Evolutionary conservation across 2,888 invertebrate species (phyloP).

Genomic region (Ormyrus pomaceus): DNA sequence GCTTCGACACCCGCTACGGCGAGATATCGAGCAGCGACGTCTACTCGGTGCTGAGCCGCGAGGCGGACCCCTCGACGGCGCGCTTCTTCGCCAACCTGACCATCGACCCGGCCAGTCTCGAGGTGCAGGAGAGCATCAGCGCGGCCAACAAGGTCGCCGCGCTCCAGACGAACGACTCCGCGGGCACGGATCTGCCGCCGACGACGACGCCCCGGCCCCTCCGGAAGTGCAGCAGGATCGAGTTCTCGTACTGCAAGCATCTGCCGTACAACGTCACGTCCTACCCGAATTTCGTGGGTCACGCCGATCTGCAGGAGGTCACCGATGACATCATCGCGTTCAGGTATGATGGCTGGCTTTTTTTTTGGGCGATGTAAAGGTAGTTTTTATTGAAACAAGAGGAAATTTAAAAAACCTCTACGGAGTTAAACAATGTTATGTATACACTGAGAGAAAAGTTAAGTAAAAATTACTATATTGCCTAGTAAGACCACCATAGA

Average conservation of each 20-base stretch:
- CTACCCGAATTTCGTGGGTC: constrained; percentile 88
- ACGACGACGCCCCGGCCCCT: constrained; percentile 80
- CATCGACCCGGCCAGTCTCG: constrained; percentile 81
- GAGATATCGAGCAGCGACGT: constrained; percentile 83
- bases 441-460: too few species aligned
- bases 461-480: too few species aligned
- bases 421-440: too few species aligned
- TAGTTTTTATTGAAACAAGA: too few species aligned
- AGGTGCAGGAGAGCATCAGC: constrained; percentile 79
- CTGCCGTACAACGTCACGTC: constrained; percentile 88
- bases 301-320: constrained; percentile 81
- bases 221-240: constrained; percentile 83
- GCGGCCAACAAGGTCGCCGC: constrained; percentile 71
- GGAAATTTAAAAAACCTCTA: too few species aligned
- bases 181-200: constrained; percentile 63
- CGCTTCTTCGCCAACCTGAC: constrained; percentile 81
- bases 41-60: constrained; percentile 81
- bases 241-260: constrained; percentile 83
- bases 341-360: constrained; percentile 68
- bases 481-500: too few species aligned
- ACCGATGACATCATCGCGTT: constrained; percentile 87
- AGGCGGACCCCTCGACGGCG: constrained; percentile 78
- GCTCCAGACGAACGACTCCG: constrained; percentile 65
- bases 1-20: constrained; percentile 85
- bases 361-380: too few species aligned